Evolutionary conservation across 1,140 invertebrate species (phyloP), one percentile per base, ranked within the genome.

Genomic region (Calliopsis andreniformis): DNA sequence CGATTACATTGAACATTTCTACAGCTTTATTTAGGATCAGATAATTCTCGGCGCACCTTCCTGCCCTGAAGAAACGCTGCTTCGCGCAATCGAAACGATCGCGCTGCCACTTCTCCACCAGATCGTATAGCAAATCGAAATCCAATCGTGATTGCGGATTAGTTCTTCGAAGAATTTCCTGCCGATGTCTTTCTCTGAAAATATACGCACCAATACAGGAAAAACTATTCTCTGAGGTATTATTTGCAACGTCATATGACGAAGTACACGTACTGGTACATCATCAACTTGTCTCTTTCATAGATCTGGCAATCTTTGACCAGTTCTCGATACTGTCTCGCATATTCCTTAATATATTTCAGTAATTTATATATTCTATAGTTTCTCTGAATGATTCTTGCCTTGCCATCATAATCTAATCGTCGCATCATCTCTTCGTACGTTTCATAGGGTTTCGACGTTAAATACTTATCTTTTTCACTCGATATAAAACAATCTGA

Each of bases 101-200:
- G 47, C 92, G 91, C 88, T 94, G 94, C 95, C 95, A 95, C 18
- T 92, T 91, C 80, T 95, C 94, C 8, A 95, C 92, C 92, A 93
- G 42, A 10, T 71, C 90, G 79, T 95, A 95, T 2, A 96, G 86
- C 88, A 95, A 93, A 68, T 94, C 93, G 77, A 95, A 95, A 85
- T 95, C 94, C 76, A 92, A 91, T 68, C 93, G 92, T 0, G 92
- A 93, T 76, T 91, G 92, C 0, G 95, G 95, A 86, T 93, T 93
- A 0, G 93, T 93, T 85, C 93, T 93, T 23, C 93, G 92, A 47
- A 93, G 88, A 8, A 94, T 90, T 79, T 95, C 94, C 51, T 87
- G 86, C 30, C 92, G 89, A 53, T 93, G 86, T 71, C 94, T 89
- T 58, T 91, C 93, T 58, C 93, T 94, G 80, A 69, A 92, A 80